A percentile compares a stretch with the other conserved stretches of the same genome.
These are phyloP conservation scores for Penaeus vannamei DNA, from an alignment of 1,140 invertebrate genomes.

Conservation along the genomic window DNA sequence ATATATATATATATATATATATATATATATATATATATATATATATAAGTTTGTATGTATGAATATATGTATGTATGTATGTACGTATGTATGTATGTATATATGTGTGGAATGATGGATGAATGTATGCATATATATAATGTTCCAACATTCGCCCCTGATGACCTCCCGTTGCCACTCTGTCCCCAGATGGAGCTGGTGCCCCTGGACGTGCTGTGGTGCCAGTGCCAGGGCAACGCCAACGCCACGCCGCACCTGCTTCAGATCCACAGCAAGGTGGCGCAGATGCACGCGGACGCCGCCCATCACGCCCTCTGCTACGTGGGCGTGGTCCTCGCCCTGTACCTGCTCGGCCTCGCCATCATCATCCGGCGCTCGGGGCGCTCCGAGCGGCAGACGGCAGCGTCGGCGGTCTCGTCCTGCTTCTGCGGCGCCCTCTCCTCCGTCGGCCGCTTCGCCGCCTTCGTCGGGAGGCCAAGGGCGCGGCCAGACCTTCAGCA, in stretches of 20 bases:
- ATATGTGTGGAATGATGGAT: neutral
- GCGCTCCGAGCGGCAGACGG: slow-evolving; percentile 44
- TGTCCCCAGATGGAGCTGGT: slow-evolving; percentile 4
- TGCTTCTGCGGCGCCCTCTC: slow-evolving; percentile 53
- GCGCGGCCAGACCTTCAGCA: neutral
- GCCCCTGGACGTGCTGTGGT: slow-evolving; percentile 49
- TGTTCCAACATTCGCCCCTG: neutral
- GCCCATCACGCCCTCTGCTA: slow-evolving; percentile 48
- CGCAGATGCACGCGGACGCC: slow-evolving; percentile 36
- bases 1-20: no score
- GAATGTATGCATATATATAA: slow-evolving; percentile 30
- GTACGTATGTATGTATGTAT: neutral
- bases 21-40: no score
- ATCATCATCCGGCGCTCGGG: slow-evolving; percentile 55
- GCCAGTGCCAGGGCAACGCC: slow-evolving; percentile 50
- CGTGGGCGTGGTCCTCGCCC: slow-evolving; percentile 46
- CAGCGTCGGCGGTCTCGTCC: slow-evolving; percentile 42
- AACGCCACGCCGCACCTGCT: slow-evolving; percentile 41
- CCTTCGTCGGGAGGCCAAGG: neutral
- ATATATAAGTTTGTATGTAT: neutral
- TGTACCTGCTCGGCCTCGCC: slow-evolving; percentile 46
- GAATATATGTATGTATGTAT: slow-evolving; percentile 38
- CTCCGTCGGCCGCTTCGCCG: neutral
- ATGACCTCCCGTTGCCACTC: neutral
- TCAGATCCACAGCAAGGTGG: slow-evolving; percentile 30